Conservation (phyloP, 2,113 vertebrate species). For the Cavia porcellus region DNA sequence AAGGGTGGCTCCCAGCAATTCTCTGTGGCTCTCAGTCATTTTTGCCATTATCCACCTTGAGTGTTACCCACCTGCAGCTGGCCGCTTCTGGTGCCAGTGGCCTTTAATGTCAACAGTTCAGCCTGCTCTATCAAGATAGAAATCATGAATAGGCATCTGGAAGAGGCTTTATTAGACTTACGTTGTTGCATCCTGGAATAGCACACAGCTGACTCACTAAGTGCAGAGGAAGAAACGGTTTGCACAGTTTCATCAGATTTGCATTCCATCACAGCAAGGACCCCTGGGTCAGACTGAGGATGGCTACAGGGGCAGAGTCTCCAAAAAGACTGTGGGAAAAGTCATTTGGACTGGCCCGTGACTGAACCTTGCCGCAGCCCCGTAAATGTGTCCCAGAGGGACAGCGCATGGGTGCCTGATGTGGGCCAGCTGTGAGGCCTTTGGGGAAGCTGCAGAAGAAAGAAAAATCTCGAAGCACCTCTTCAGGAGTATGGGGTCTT, state of each 20-base stretch:
- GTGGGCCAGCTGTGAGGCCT: neutral
- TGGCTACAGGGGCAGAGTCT: neutral
- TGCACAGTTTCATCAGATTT: neutral
- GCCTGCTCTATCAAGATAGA: neutral
- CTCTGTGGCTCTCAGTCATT: neutral
- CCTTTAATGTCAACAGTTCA: neutral
- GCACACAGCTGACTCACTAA: neutral
- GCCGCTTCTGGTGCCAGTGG: neutral
- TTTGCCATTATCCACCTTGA: neutral
- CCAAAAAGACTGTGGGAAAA: neutral
- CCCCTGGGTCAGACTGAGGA: neutral
- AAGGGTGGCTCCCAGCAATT: neutral
- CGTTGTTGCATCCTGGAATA: neutral
- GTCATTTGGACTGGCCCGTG: neutral
- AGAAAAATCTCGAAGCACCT: neutral
- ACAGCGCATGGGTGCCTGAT: neutral
- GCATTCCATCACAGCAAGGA: neutral
- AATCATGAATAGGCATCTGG: neutral
- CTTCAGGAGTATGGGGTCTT: neutral
- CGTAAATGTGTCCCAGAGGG: neutral
- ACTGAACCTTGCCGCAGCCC: neutral
- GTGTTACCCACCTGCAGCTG: neutral
- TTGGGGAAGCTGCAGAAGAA: neutral
- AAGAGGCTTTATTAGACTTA: neutral
- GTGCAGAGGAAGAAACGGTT: neutral